Evolutionary conservation across 2,113 vertebrate genomes (phyloP), one percentile per base, ranked within the genome.

Genomic region (Oriolus oriolus): DNA sequence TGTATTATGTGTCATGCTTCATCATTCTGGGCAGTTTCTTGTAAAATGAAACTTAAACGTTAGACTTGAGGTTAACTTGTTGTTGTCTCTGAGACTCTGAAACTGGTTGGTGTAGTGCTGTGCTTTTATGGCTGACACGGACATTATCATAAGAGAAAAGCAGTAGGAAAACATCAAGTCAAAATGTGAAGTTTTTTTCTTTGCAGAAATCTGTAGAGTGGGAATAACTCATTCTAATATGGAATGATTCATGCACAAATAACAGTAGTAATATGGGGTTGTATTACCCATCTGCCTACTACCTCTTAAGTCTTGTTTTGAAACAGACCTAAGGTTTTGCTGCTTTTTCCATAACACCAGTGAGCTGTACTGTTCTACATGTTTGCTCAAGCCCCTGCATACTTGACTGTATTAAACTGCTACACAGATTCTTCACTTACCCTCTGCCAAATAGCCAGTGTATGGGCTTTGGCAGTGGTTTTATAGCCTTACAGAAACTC

Each of bases 1-100:
- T 53, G 59, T 56, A 13, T 39, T 59, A 13, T 2, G 2, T 60
- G 39, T 71, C n/a, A 63, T 0, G 0, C 64, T 66, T 47, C 17
- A 22, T 35, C 4, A 28, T 78, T 84, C 22, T 71, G 74, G 47
- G 52, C 22, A 59, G 21, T 65, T 81, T 75, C 33, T 39, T 93
- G 47, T 89, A 41, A 65, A 91, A 70, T 64, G 7, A 52, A 73
- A 73, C 16, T 23, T 53, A 13, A 26, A 9, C 42, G 13, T 78
- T 75, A 54, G 54, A 52, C 27, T 30, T 42, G n/a, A 93, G 27
- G 22, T 81, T 81, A 50, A 33, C 56, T 16, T 0, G 0, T 53
- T 60, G 44, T 27, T 7, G 1, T 44, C 15, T 71, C 56, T 59
- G 50, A 60, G 70, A 22, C 21, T 45, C 39, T 59, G 64, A 75